phyloP scores from a whole-genome alignment of 2,888 invertebrate genomes.

The Plagodis pulveraria region DNA sequence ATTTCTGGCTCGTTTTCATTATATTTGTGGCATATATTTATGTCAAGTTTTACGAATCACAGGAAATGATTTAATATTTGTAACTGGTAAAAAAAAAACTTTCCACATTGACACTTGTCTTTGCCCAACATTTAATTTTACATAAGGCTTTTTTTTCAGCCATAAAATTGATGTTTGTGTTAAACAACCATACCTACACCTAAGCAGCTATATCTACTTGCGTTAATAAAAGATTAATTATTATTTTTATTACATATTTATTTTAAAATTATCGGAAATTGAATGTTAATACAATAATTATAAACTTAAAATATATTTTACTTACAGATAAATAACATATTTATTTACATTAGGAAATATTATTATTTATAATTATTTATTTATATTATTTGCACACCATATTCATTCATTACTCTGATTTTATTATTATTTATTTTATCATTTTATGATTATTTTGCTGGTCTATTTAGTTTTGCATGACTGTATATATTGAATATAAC shows the following conservation, averaged over 20 bases:
- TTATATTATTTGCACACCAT: constrained; percentile 76
- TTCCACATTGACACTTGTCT: no score
- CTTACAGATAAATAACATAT: constrained; percentile 5
- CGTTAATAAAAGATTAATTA: background rate
- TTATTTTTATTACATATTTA: constrained; percentile 2
- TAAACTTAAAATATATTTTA: background rate
- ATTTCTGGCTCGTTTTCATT: no score
- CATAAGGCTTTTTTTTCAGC: no score
- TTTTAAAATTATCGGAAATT: background rate
- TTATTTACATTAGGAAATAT: constrained; percentile 19
- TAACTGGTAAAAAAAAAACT: no score
- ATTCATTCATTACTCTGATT: constrained; percentile 56
- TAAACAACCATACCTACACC: no score
- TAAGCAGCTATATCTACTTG: no score
- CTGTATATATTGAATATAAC: constrained; percentile 36
- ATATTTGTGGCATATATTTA: no score
- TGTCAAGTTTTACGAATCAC: no score
- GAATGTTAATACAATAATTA: background rate
- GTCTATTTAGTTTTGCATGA: constrained; percentile 64
- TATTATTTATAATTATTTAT: constrained; percentile 49
- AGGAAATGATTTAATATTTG: no score
- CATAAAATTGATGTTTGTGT: no score
- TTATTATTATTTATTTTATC: constrained; percentile 42
- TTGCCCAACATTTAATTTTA: no score
- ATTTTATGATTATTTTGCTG: constrained; percentile 63